Evolutionary conservation across 1,140 invertebrate species (phyloP), one percentile per base, ranked within the genome.

Genomic region (Grapholita molesta): DNA sequence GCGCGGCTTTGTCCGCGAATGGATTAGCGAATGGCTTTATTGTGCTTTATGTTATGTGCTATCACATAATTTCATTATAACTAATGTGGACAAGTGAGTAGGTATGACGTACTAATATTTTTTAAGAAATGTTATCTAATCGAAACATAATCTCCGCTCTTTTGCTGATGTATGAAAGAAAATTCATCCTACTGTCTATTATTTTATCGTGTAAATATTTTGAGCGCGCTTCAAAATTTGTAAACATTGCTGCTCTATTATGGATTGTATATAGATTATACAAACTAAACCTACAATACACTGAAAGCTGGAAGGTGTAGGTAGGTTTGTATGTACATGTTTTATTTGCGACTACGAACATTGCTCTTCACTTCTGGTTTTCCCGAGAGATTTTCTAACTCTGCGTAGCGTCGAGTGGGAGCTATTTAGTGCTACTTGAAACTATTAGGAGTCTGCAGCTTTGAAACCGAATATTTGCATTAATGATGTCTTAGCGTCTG

Each of bases 201-300:
- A 61, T 30, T 61, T 61, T 32, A 61, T 30, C 9, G n/a, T n/a
- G 55, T 61, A 61, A 61, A 61, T 61, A 61, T 61, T 61, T 61
- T 61, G 55, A 28, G 24, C 12, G 0, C 55, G 55, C 55, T 61
- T 61, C 55, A 61, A 61, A 61, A 61, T 28, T 28, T 61, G 55
- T 61, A 61, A 61, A 61, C 55, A 61, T 28, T 15, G 25, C 55
- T 30, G 55, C 12, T 61, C n/a, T 28, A 28, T 61, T 28, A 55
- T 55, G 53, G 25, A 55, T 55, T 25, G 18, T 48, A 9, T 48
- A 18, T 9, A 21, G 15, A 48, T 48, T 48, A 48, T 48, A 48
- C 42, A 48, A 48, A 48, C 42, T 48, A 1, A 15, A 5, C 15
- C 33, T 35, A n/a, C n/a, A 8, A 18, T 48, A 18, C 15, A 8